These are phyloP conservation scores for Pristionchus maxplancki DNA, from an alignment of 2,888 invertebrate genomes.

Conservation along the genomic window DNA sequence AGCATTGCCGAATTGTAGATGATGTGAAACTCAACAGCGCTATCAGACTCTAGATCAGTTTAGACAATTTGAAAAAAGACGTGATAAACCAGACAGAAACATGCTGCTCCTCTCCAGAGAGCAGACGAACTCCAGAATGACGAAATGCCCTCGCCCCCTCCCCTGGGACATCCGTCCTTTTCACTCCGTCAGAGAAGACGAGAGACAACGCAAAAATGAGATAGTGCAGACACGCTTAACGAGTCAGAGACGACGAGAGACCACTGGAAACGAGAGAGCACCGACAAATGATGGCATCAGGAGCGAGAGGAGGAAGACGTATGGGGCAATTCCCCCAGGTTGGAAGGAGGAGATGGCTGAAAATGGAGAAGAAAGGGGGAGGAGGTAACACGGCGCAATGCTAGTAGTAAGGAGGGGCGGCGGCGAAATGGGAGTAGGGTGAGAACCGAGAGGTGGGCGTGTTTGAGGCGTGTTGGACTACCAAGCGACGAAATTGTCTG, in stretches of 20 bases:
- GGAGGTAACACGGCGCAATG: background rate
- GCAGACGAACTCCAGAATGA: background rate
- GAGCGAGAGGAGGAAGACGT: background rate
- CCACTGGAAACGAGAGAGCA: background rate
- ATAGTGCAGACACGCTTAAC: background rate
- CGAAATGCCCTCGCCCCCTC: background rate
- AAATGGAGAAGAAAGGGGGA: slow-evolving; percentile 33
- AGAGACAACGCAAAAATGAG: background rate
- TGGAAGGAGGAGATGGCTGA: slow-evolving; percentile 8
- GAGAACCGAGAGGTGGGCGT: slow-evolving; percentile 1
- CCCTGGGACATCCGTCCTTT: background rate
- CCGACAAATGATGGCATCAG: background rate
- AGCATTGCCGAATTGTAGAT: background rate
- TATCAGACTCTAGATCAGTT: background rate
- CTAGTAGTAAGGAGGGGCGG: background rate
- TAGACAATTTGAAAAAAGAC: background rate
- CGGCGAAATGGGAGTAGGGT: background rate
- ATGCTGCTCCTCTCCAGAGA: background rate
- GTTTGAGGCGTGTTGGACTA: background rate
- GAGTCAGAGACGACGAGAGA: background rate
- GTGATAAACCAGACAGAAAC: background rate
- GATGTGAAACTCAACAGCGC: background rate
- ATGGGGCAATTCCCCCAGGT: slow-evolving; percentile 33
- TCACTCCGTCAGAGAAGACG: background rate
- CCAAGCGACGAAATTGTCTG: background rate